Conservation (phyloP, 2,888 invertebrate species). For the Kryphioiulus occultus region DNA sequence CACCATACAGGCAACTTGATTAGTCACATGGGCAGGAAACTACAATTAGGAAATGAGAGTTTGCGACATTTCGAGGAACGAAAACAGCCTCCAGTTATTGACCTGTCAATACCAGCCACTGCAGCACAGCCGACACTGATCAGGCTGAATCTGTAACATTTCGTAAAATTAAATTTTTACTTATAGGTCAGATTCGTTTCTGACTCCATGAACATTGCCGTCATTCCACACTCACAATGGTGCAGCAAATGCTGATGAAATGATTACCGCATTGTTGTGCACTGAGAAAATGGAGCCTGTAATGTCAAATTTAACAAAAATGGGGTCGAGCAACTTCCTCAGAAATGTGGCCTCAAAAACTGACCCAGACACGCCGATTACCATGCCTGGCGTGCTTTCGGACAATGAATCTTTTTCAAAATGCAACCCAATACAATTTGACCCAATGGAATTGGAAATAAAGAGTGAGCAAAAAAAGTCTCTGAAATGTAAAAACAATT, state of each 20-base stretch:
- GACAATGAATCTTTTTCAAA: not conserved
- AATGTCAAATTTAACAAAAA: not conserved
- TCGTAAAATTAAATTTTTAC: too few relatives aligned
- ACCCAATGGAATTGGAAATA: not conserved
- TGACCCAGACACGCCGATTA: not conserved
- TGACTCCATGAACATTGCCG: too few relatives aligned
- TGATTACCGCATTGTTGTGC: not conserved
- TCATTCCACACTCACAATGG: too few relatives aligned
- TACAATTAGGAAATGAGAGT: not conserved
- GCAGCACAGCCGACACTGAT: not conserved
- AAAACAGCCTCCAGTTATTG: conserved; percentile 1
- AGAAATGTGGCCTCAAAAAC: not conserved
- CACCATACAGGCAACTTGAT: not conserved
- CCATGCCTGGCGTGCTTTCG: not conserved
- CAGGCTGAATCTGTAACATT: not conserved
- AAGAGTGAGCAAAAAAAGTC: too few relatives aligned
- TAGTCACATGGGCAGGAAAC: not conserved
- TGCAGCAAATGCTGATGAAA: not conserved
- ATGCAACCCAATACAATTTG: not conserved
- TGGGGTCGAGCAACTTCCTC: not conserved
- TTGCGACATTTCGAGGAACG: not conserved
- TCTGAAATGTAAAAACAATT: too few relatives aligned
- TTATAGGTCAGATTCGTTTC: too few relatives aligned
- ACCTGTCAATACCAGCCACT: not conserved
- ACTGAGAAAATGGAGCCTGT: not conserved